Evolutionary conservation across 2,888 invertebrate species (phyloP).

Genomic region (Chaitophorus viminalis): DNA sequence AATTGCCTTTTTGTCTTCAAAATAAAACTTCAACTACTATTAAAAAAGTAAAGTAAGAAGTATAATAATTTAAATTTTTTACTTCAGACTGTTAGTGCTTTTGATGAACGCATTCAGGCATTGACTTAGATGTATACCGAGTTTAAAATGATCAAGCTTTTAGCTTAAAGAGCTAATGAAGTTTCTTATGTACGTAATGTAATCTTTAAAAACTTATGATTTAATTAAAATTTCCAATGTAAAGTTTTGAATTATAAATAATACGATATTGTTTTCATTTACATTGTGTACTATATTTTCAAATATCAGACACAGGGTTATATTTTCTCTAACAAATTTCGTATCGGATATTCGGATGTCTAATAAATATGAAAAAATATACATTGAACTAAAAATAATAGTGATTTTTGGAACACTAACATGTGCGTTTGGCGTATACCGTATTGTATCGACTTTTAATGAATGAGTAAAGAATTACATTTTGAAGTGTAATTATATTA

Average conservation of each 20-base stretch:
- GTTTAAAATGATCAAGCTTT: conserved; percentile 6
- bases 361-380: not conserved
- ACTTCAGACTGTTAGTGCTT: not conserved
- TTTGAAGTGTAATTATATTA: not conserved
- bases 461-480: not conserved
- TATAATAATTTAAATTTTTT: not conserved
- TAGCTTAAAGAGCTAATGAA: not conserved
- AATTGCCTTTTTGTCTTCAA: not conserved
- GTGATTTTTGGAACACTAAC: not conserved
- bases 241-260: not conserved
- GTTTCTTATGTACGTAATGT: not conserved
- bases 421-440: not conserved
- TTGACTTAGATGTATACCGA: not conserved
- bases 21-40: not conserved
- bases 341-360: not conserved
- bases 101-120: not conserved
- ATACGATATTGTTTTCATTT: not conserved
- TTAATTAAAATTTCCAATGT: conserved; percentile 2
- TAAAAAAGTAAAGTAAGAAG: not conserved
- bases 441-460: not conserved
- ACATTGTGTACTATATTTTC: not conserved
- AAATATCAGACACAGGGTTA: not conserved
- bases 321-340: not conserved
- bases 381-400: not conserved
- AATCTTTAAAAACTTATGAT: conserved; percentile 5